Conservation (phyloP, 2,888 invertebrate genomes). For the Hipparchia sbordonii region DNA sequence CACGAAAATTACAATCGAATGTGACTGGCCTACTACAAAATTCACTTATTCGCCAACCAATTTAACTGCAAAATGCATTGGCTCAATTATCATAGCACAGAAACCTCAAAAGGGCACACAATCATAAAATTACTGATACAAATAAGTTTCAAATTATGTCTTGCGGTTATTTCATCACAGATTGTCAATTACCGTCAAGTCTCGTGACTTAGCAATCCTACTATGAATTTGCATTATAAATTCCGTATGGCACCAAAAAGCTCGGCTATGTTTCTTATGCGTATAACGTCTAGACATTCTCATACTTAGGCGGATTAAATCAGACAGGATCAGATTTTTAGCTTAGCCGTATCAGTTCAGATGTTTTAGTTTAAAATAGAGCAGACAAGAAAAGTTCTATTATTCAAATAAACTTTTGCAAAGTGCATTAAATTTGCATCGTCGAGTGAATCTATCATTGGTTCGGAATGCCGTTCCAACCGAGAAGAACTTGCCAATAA, state of each 20-base stretch:
- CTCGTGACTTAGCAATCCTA: slow-evolving; percentile 39
- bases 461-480: too few relatives aligned
- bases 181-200: slow-evolving; percentile 41
- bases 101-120: slow-evolving; percentile 44
- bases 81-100: slow-evolving; percentile 36
- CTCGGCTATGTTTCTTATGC: not conserved
- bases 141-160: slow-evolving; percentile 46
- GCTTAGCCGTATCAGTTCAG: not conserved
- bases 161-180: slow-evolving; percentile 43
- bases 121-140: slow-evolving; percentile 43
- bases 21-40: slow-evolving; percentile 32
- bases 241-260: slow-evolving; percentile 5
- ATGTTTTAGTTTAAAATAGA: too few relatives aligned
- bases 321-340: not conserved
- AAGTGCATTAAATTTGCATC: too few relatives aligned
- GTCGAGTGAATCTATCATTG: too few relatives aligned
- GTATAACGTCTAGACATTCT: not conserved
- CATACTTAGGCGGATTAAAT: not conserved
- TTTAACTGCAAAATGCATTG: slow-evolving; percentile 35
- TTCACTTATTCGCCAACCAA: slow-evolving; percentile 37
- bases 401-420: too few relatives aligned
- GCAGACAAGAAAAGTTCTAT: too few relatives aligned
- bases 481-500: too few relatives aligned
- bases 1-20: slow-evolving; percentile 16
- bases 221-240: slow-evolving; percentile 26